Base-by-base conservation (phyloP, 2,888 invertebrate genomes). In the Zygothrica quintamaculata region DNA sequence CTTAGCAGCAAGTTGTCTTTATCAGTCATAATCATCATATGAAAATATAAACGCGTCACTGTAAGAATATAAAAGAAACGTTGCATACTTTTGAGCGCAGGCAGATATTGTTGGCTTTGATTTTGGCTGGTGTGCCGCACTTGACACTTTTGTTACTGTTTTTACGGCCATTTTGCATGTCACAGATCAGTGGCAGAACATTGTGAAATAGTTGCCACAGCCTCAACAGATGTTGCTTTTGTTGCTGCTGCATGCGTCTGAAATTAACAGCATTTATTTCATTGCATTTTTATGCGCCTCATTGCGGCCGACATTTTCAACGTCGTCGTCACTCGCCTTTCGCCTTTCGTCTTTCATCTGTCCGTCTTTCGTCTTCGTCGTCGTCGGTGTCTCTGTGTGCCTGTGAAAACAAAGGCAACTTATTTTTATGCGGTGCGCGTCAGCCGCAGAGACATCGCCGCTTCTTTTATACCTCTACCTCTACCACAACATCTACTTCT, bases 261-360 rank as follows among this genome's bases (percentile, higher is more conserved):
- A 79, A 81, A 86, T 81, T 80, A 81, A 86, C 84, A 79, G 80
- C 80, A 86, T 84, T 84, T 86, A 81, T 84, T 84, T 80, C 80
- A 80, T 86, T 74, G 75, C 86, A 72, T 67, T 66, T 74, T 75
- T 74, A 69, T 75, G 70, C 78, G 62, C 52, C 61, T 61, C 76
- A 67, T 71, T 50, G 67, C 58, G 59, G 37, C 36, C 48, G 65
- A 64, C 53, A 58, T 65, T 62, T 47, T 56, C 44, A 57, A 44
- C 57, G 39, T 36, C 36, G 34, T 36, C 40, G 51, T 34, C 29
- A 36, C 34, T 37, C 13, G 29, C 33, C 13, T 16, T n/a, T 34
- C 6, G 5, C 34, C 34, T 4, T 34, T 7, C n/a, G 12, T 7
- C 34, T 34, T n/a, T 11, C 34, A 5, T 11, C 12, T 34, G n/a